Conservation (phyloP, 2,797 vertebrate species). For the Neosilurus hyrtlii region DNA sequence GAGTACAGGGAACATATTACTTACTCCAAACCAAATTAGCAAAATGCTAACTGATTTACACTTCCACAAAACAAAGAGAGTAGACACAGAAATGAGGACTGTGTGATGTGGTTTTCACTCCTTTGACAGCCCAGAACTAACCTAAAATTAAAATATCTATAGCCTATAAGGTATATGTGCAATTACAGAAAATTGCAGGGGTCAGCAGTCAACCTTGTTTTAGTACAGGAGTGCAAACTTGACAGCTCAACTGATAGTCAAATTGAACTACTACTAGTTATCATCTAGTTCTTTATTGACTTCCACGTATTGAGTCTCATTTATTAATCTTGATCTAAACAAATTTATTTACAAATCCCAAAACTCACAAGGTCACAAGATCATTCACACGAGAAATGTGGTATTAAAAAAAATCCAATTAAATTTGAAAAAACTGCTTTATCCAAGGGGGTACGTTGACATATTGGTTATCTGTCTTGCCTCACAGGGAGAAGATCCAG, state of each 20-base stretch:
- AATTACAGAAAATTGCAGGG: not conserved
- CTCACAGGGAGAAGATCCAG: too few species aligned
- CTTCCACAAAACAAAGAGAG: not conserved
- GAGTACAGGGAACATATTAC: not conserved
- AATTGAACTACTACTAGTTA: not conserved
- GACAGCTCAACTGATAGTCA: not conserved
- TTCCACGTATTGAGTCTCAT: not conserved
- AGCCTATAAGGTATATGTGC: not conserved
- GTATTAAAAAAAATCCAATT: not conserved
- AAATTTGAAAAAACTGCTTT: not conserved
- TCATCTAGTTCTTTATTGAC: not conserved
- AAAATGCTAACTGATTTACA: not conserved
- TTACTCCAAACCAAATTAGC: not conserved
- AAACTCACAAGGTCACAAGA: not conserved
- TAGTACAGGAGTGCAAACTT: not conserved
- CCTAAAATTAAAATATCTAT: not conserved
- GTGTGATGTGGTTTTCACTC: not conserved
- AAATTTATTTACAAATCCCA: not conserved
- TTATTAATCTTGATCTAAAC: not conserved
- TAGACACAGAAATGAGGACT: not conserved
- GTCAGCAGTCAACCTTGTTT: not conserved
- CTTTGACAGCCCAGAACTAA: not conserved
- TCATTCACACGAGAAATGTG: not conserved
- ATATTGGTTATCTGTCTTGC: too few species aligned
- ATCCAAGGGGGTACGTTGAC: not conserved